Evolutionary conservation across 2,888 invertebrate genomes (phyloP).

Genomic region (Fragum whitleyi): DNA sequence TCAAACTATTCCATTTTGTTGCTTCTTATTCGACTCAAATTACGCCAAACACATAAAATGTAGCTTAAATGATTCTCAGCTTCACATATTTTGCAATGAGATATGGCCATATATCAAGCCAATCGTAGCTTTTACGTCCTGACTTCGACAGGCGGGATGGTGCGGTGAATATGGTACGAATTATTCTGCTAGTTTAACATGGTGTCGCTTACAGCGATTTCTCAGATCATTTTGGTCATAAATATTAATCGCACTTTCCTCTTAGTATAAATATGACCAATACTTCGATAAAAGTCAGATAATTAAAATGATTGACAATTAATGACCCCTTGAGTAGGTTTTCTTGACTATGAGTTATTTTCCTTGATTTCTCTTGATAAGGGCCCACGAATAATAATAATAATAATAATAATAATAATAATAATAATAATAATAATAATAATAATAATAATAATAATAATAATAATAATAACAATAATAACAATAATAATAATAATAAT

Average conservation of each 20-base stretch:
- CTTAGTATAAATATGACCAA: neutral
- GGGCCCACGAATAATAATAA: no score
- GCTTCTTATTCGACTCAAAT: conserved; percentile 15
- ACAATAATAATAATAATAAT: no score
- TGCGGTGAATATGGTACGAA: conserved; percentile 14
- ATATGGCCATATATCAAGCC: conserved; percentile 43
- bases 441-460: no score
- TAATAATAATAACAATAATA: no score
- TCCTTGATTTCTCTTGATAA: no score
- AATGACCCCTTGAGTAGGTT: no score
- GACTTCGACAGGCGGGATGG: conserved; percentile 19
- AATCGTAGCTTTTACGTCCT: conserved; percentile 6
- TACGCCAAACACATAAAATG: conserved; percentile 35
- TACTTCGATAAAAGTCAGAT: conserved; percentile 8
- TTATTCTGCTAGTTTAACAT: conserved; percentile 8
- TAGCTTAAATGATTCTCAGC: conserved; percentile 48
- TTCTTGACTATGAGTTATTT: no score
- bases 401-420: no score
- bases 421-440: no score
- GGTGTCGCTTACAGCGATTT: neutral
- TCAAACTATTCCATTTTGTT: conserved; percentile 14
- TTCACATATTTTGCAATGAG: conserved; percentile 36
- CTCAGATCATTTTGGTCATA: conserved; percentile 20
- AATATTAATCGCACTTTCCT: conserved; percentile 11
- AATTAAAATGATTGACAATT: neutral